Conservation (phyloP, 2,797 vertebrate species). For the Emydoidea blandingii region DNA sequence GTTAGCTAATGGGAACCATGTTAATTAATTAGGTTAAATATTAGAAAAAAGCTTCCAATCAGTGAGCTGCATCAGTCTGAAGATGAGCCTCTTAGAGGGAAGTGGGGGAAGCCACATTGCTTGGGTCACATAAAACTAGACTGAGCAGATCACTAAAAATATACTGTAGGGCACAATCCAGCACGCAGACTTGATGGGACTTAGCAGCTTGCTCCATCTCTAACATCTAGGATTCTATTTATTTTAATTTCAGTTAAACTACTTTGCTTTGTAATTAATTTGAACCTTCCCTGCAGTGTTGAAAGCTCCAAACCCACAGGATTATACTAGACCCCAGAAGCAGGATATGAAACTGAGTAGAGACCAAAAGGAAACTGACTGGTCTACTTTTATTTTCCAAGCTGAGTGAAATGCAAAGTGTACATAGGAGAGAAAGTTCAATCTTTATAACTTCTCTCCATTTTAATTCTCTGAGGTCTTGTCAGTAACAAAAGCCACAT, state of each 20-base stretch:
- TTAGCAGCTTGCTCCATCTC: background rate
- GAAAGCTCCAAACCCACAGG: background rate
- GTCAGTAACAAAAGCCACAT: background rate
- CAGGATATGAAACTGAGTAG: background rate
- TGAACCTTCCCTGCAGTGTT: background rate
- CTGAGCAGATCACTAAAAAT: constrained; percentile 31
- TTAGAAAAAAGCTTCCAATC: background rate
- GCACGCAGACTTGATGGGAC: background rate
- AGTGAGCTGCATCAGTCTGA: constrained; percentile 40
- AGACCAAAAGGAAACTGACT: background rate
- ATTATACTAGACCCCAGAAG: background rate
- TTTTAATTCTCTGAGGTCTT: background rate
- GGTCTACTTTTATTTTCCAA: background rate
- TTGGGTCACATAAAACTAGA: constrained; percentile 21
- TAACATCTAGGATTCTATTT: background rate
- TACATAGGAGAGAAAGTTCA: background rate
- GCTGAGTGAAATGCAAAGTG: background rate
- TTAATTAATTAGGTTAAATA: background rate
- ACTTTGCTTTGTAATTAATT: background rate
- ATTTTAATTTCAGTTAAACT: background rate
- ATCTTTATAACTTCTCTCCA: background rate
- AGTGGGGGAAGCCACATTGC: constrained; percentile 39
- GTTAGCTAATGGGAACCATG: background rate
- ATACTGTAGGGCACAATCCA: background rate
- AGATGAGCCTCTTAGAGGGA: background rate